These are phyloP conservation scores for Solea senegalensis DNA, from an alignment of 2,113 vertebrate genomes.

Conservation along the genomic window DNA sequence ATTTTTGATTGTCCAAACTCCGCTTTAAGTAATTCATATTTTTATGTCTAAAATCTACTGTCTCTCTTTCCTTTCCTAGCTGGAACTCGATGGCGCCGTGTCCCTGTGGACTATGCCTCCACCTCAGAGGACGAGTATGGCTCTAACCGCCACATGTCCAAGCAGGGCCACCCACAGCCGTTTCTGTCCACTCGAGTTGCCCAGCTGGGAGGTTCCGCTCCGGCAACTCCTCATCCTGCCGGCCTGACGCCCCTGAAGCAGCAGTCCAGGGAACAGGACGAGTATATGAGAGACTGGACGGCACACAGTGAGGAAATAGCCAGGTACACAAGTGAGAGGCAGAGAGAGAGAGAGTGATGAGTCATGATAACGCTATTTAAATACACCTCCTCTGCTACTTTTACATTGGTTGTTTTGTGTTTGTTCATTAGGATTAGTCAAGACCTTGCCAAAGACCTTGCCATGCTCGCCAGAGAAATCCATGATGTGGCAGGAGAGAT, in stretches of 20 bases:
- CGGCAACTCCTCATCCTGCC: conserved; percentile 72
- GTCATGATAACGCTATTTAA: conserved; percentile 2
- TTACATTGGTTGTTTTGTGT: conserved; percentile 4
- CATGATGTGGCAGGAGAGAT: conserved; percentile 98
- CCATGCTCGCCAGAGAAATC: conserved; percentile 97
- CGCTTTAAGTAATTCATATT: no score
- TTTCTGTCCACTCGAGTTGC: conserved; percentile 88
- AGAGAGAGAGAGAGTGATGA: conserved; percentile 15
- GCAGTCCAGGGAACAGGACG: conserved; percentile 93
- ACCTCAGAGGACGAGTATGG: conserved; percentile 98
- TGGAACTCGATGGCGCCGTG: conserved; percentile 91
- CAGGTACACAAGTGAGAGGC: conserved; percentile 75
- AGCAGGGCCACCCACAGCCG: conserved; percentile 86
- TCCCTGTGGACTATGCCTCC: conserved; percentile 96
- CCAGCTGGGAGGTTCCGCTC: conserved; percentile 86
- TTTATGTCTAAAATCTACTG: background rate
- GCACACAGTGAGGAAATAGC: conserved; percentile 98
- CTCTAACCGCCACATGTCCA: conserved; percentile 94
- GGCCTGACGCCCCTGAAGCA: conserved; percentile 85
- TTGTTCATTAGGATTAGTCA: conserved; percentile 90
- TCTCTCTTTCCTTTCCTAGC: conserved; percentile 42
- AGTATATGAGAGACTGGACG: conserved; percentile 97
- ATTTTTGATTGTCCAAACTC: no score
- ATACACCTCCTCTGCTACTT: background rate
- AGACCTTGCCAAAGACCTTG: conserved; percentile 90